Base-by-base conservation (phyloP, 2,888 invertebrate species). In the Apodemia mormo region DNA sequence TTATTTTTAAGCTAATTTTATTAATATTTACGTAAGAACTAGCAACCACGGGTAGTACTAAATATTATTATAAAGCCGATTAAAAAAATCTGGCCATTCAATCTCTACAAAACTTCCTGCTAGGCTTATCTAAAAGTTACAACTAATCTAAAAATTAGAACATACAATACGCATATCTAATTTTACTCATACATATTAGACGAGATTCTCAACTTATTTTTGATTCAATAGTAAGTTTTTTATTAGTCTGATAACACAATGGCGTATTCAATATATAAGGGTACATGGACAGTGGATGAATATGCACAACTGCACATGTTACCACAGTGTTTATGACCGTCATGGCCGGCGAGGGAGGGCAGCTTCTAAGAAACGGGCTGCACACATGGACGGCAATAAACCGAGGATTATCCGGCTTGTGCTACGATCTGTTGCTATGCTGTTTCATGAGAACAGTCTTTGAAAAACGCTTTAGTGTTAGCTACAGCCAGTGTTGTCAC, bases 311-410 rank as follows among this genome's bases (percentile, higher is more conserved):
- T 85, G 88, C 92, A 92, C 89, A 91, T 91, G 92, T 90, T 89
- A 92, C 92, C 92, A 79, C 92, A 92, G 80, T 79, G 90, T 92
- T 92, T 90, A 92, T 84, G 85, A 81, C 78, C 85, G 85, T 85
- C 87, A 67, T 67, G 58, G 58, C 22, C 58, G 58, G 83, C 87
- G 87, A 89, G 90, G 88, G 86, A 87, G 82, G 81, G 82, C 76
- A 82, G 84, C 84, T 92, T 91, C 91, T 88, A 77, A 87, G 92
- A 92, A 92, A 82, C 85, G 85, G 80, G 75, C 82, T 79, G 81
- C 82, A 85, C 91, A 91, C 85, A 90, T 91, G 91, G 86, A 74
- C 82, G 81, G 88, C 80, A 78, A 87, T 92, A 90, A 92, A 92
- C 84, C 80, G 80, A 78, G 80, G 82, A 89, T 87, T 85, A 87